Base-by-base conservation (phyloP, 2,113 vertebrate genomes). In the Ariopsis seemanni region DNA sequence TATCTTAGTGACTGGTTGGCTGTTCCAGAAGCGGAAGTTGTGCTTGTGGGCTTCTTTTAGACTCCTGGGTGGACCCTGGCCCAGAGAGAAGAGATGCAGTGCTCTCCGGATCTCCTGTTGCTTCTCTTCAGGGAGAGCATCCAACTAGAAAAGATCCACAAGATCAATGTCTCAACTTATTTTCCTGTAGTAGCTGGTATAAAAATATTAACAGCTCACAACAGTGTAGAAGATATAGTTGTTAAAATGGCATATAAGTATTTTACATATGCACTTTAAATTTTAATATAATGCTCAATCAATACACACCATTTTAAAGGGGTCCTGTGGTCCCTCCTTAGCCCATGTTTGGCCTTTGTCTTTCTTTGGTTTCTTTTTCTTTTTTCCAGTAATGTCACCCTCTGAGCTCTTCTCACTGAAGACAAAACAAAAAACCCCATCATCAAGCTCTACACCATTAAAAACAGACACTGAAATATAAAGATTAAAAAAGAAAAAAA, bases 81-180 rank as follows among this genome's bases (percentile, higher is more conserved):
- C 96, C 67, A 97, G 93, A 11, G 97, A 97, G 93, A 99, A 99
- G 87, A 99, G 95, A 89, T 98, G 97, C n/a, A 99, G 98, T 89
- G 97, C 97, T 93, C 95, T 98, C 90, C 98, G 98, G 93, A 99
- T 98, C 94, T 99, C 98, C 92, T 99, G 98, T 93, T 99, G 97
- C 95, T 97, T 97, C 91, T 97, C 95, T 87, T 97, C 97, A 0
- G 98, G 96, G 85, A 99, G 94, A 55, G 97, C 92, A 91, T 97
- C 96, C 94, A 99, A 94, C 97, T 99, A 85, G 80, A 82, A 69
- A 34, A 57, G 22, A 27, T 53, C 25, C 77, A 80, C n/a, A 58
- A 57, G 52, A 22, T 81, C 30, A 81, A 8, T 20, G 30, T n/a
- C 27, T 55, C 7, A 42, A 42, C 25, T n/a, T n/a, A n/a, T 11